phyloP scores from a whole-genome alignment of 2,888 invertebrate species.

The Cryptocephalus moraei region DNA sequence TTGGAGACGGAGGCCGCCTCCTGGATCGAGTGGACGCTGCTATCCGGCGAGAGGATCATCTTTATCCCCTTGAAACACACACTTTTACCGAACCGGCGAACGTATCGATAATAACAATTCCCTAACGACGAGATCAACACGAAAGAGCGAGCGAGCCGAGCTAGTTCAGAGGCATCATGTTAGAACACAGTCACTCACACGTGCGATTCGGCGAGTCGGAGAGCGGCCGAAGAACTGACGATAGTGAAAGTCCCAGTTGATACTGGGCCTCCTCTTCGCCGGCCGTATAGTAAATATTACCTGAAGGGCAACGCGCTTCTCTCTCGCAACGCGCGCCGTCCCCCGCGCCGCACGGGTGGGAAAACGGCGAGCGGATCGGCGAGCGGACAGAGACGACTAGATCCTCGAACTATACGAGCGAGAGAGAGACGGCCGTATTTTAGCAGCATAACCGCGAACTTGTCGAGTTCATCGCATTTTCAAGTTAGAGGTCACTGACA shows the following conservation, averaged over 20 bases:
- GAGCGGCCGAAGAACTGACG: slow-evolving; percentile 34
- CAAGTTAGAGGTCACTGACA: slow-evolving; percentile 80
- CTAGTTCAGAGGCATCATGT: background rate
- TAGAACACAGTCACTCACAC: slow-evolving; percentile 6
- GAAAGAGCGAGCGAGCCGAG: slow-evolving; percentile 1
- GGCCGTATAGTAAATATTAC: slow-evolving; percentile 39
- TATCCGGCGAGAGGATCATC: slow-evolving; percentile 60
- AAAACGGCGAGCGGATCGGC: no score
- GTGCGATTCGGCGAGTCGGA: slow-evolving; percentile 20
- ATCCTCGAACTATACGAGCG: background rate
- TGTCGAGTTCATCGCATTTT: slow-evolving; percentile 64
- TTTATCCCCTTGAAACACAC: slow-evolving; percentile 9
- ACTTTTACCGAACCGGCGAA: background rate
- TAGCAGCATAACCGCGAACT: slow-evolving; percentile 42
- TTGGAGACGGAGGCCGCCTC: slow-evolving; percentile 44
- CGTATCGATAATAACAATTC: background rate
- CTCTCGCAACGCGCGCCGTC: slow-evolving; percentile 14
- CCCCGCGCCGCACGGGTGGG: slow-evolving; percentile 1
- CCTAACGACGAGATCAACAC: background rate
- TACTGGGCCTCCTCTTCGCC: slow-evolving; percentile 32
- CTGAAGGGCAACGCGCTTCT: slow-evolving; percentile 37
- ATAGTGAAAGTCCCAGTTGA: slow-evolving; percentile 41
- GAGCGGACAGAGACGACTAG: no score
- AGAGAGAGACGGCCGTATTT: slow-evolving; percentile 37
- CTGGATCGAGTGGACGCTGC: slow-evolving; percentile 40